Evolutionary conservation across 2,888 invertebrate genomes (phyloP).

Genomic region (Megastigmus dorsalis): DNA sequence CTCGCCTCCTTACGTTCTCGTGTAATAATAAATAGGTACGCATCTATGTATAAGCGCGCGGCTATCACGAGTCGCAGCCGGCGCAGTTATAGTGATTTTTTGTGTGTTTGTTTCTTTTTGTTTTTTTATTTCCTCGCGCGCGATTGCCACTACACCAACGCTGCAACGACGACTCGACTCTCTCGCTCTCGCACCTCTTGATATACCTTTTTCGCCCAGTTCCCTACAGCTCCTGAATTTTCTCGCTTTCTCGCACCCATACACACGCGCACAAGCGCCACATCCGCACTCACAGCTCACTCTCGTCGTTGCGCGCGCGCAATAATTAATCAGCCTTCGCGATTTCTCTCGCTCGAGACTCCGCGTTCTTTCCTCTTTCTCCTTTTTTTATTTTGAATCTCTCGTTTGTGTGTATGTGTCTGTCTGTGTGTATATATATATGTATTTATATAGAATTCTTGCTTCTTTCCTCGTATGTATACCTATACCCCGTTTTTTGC

Average conservation of each 20-base stretch:
- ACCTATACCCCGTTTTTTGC: not conserved
- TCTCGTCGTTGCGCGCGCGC: too few species aligned
- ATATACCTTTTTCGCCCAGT: not conserved
- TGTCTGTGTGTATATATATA: not conserved
- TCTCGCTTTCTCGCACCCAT: constrained; percentile 9
- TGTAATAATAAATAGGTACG: constrained; percentile 41
- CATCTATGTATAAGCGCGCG: constrained; percentile 35
- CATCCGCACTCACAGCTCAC: constrained; percentile 27
- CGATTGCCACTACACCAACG: not conserved
- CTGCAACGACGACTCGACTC: not conserved
- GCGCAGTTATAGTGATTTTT: constrained; percentile 41
- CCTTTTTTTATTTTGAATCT: constrained; percentile 38
- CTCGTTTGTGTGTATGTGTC: too few species aligned
- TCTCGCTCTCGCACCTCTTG: not conserved
- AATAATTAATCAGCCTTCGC: constrained; percentile 54
- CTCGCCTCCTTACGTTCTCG: too few species aligned
- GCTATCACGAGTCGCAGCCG: not conserved
- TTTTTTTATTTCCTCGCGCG: too few species aligned
- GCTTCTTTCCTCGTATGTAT: too few species aligned
- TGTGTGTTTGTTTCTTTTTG: not conserved
- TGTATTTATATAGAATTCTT: too few species aligned
- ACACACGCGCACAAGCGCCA: constrained; percentile 36
- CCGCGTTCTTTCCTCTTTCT: constrained; percentile 26
- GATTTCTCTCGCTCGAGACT: constrained; percentile 49
- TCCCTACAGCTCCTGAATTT: too few species aligned